Base-by-base conservation (phyloP, 2,113 vertebrate genomes). In the Condylura cristata region DNA sequence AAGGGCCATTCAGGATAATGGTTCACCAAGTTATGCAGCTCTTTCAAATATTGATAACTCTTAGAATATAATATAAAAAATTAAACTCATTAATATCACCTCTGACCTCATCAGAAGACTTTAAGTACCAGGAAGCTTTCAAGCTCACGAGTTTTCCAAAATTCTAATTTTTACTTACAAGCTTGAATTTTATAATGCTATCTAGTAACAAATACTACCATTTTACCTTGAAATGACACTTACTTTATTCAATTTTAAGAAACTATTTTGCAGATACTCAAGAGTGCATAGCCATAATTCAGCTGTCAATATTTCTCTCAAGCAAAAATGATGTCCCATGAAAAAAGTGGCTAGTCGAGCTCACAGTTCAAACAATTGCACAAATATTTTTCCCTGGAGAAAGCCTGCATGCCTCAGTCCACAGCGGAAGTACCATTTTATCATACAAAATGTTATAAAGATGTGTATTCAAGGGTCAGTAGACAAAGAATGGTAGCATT, bases 91-190 rank as follows among this genome's bases (percentile, higher is more conserved):
- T 74, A 72, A 63, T 70, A 32, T 71, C 10, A 71, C 22, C 30
- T 70, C 37, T 8, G 1, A 63, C 53, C 83, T 85, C 72, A 70
- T 66, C 13, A 22, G 48, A 88, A 66, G 18, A 53, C 16, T 60
- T 60, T 41, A 83, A 76, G 60, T 26, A 58, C 26, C 30, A 2
- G 26, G 63, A 56, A 32, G 20, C 12, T 66, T 3, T 39, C 41
- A 85, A 26, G 60, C 11, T 75, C 71, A 87, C 26, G 56, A n/a
- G 22, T n/a, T 95, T 92, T 61, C 78, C 41, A 30, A 93, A 87
- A 94, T 86, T 86, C 70, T 56, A 18, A 80, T 91, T 91, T 87
- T 93, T 13, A 60, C 32, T 53, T 61, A 37, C 85, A 83, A 95
- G 71, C 82, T 90, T 86, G 39, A 60, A 58, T 87, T 93, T 84